Base-by-base conservation (phyloP, 2,888 invertebrate genomes). In the Lasioglossum zephyrum region DNA sequence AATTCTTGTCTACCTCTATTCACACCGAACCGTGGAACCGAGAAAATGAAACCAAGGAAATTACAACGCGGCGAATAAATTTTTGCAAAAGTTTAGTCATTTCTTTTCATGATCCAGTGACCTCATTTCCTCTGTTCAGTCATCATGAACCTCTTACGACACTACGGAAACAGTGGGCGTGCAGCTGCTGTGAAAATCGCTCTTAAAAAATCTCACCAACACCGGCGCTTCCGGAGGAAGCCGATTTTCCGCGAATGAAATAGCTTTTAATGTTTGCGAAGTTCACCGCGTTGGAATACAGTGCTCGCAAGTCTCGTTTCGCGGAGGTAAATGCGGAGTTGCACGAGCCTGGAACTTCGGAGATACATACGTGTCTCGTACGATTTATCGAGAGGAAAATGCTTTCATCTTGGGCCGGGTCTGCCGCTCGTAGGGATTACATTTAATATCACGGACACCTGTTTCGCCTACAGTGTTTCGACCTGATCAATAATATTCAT, bases 241-340 rank as follows among this genome's bases (percentile, higher is more conserved):
- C 74, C n/a, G 26, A 74, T 57, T 41, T 57, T 39, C n/a, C 69
- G 26, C 63, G 78, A 39, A n/a, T 16, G 60, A 53, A 82, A 69
- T n/a, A 77, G 57, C 53, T 66, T 31, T n/a, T 22, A 63, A 75
- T 75, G n/a, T 26, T 39, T 26, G 47, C 73, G 9, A 41, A 76
- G 70, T 70, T 82, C 69, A 73, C 74, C 60, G 63, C 31, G 74
- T 73, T 31, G 49, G 72, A 60, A 39, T 41, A 70, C 69, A 22
- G n/a, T 39, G 1, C 31, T 66, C 36, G 22, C 66, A 18, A 36
- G 36, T 39, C 66, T 39, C 39, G 13, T 31, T 31, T 16, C 63
- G 6, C 6, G 39, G 8, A 66, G 36, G 36, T 69, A 69, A 41
- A 69, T n/a, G 70, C 70, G 22, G 41, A 41, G 70, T n/a, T n/a